Percentiles rank a stretch among this genome's conserved stretches.
Conservation (phyloP, 1,140 invertebrate genomes). For the Xylocopa sonorina region DNA sequence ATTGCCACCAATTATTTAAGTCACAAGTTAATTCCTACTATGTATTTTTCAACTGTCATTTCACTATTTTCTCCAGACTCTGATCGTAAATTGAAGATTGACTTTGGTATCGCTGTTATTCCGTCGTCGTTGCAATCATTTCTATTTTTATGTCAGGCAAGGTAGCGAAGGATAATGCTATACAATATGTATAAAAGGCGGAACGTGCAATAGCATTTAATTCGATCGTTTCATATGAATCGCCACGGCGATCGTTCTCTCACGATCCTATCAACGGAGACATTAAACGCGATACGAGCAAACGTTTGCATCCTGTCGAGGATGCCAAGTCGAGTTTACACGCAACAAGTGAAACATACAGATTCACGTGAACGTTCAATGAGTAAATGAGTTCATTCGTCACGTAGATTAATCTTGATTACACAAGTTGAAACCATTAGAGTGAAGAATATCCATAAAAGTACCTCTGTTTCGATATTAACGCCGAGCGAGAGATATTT, state of each 20-base stretch:
- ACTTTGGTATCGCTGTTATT: conserved; percentile 25
- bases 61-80: not conserved
- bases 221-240: conserved; percentile 6
- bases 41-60: no score
- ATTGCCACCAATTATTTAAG: no score
- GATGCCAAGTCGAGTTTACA: conserved; percentile 55
- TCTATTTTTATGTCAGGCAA: conserved; percentile 1
- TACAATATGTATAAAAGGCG: not conserved
- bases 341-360: not conserved
- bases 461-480: no score
- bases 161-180: not conserved
- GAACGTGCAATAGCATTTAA: conserved; percentile 37
- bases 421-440: not conserved
- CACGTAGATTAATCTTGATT: not conserved
- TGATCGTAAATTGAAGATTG: not conserved
- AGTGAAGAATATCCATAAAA: not conserved
- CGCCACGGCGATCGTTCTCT: conserved; percentile 47
- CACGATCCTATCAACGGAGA: conserved; percentile 12
- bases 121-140: not conserved
- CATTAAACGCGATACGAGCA: conserved; percentile 26
- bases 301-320: conserved; percentile 36
- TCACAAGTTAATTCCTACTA: no score
- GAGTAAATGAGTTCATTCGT: not conserved
- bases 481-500: not conserved
- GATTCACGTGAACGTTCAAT: not conserved